Evolutionary conservation across 1,140 invertebrate species (phyloP), one percentile per base, ranked within the genome.

Genomic region (Sitobion miscanthi): DNA sequence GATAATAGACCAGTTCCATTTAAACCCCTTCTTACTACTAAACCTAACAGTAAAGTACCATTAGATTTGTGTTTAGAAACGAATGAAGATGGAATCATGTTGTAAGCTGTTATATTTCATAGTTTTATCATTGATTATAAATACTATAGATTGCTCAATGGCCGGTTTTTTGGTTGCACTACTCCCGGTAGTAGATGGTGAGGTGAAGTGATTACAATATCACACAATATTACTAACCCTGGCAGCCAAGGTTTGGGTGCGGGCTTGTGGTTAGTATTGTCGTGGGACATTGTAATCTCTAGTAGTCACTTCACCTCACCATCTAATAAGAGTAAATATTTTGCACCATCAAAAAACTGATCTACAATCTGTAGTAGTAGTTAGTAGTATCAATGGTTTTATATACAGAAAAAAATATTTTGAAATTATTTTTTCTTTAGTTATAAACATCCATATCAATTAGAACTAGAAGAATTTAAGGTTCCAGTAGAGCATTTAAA

Each of bases 371-470:
- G 42, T 42, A 42, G 42, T 42, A 42, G 42, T 42, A 42, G 42
- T 42, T 42, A 42, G 42, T 42, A 42, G 38, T 42, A 42, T 42
- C 38, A 42, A 42, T 42, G 42, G 42, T 42, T 42, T 42, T 77
- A 88, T 52, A 45, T 54, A n/a, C 2, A 57, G 86, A 86, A 30
- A n/a, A 45, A 52, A 42, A 30, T 57, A 52, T 8, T 90, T 83
- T 42, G 2, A 45, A 52, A 85, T 47, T 57, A n/a, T 4, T 90
- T 83, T 47, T 90, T 77, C 94, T 95, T 94, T 94, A 97, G 97
- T 94, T 98, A 96, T 95, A 96, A 96, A 94, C 98, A 99, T 96
- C 99, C 99, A 0, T 99, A 99, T 95, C 97, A 98, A 95, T 96
- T 96, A 95, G 99, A 99, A 95, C 95, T 99, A 25, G 96, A 98